Conservation (phyloP, 2,888 invertebrate genomes). For the Tinea semifulvella region DNA sequence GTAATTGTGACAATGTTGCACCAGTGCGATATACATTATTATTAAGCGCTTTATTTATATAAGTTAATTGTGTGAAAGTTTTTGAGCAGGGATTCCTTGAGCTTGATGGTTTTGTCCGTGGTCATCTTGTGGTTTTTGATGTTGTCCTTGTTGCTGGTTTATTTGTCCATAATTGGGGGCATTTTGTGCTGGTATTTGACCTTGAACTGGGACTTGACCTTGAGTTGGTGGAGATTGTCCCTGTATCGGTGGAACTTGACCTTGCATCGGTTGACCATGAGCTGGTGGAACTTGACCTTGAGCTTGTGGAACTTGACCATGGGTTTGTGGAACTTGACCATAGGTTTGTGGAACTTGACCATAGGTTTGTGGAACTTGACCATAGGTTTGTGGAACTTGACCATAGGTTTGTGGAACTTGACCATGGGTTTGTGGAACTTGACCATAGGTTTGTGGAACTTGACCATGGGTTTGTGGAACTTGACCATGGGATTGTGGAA, state of each 20-base stretch:
- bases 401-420: conserved; percentile 20
- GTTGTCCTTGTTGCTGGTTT: not conserved
- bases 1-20: too few species aligned
- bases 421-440: conserved; percentile 22
- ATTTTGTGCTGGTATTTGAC: conserved; percentile 1
- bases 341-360: conserved; percentile 19
- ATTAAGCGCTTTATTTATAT: not conserved
- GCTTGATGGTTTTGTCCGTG: not conserved
- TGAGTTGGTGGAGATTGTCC: not conserved
- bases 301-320: conserved; percentile 14
- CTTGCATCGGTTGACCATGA: conserved; percentile 16
- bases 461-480: conserved; percentile 20
- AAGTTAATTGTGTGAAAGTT: too few species aligned
- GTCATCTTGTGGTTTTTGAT: not conserved
- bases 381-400: conserved; percentile 9
- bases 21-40: too few species aligned
- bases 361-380: conserved; percentile 21
- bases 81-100: too few species aligned
- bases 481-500: conserved; percentile 21
- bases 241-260: conserved; percentile 15
- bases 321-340: conserved; percentile 15
- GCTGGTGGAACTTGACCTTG: conserved; percentile 16
- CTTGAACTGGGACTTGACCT: not conserved
- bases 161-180: not conserved
- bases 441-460: conserved; percentile 22